Base-by-base conservation (phyloP, 2,888 invertebrate genomes). In the Thelaira solivaga region DNA sequence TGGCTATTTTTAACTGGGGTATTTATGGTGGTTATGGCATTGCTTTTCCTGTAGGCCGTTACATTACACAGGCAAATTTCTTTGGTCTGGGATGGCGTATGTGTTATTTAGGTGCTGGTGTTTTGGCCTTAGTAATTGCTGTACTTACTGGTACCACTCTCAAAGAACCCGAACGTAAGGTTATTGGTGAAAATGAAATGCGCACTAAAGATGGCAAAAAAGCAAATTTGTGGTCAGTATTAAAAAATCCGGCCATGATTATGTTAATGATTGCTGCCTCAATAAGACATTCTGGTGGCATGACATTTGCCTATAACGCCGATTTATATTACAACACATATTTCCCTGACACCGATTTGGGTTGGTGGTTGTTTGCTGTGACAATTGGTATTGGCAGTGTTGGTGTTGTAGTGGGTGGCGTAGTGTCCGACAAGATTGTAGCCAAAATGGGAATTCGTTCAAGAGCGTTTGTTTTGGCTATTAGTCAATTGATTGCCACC, bases 1-100 rank as follows among this genome's bases (percentile, higher is more conserved):
- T 97, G 91, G 96, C 97, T 0, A 93, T 97, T 79, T 97, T 97
- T 90, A 97, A 97, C 89, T 97, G 97, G 97, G 97, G 97, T 10
- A 97, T 97, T 82, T 97, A 97, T 85, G 96, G 97, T 31, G 97
- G 97, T 2, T 97, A 97, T 83, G 97, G 97, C 49, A 93, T 97
- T 80, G 96, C 97, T 0, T 97, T 97, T 86, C 97, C 97, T 0
- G 94, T 97, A 4, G 97, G 97, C 0, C 92, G 96, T 82, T 96
- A 96, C 83, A 91, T 96, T 11, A 95, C 96, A 1, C 90, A 91
- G 26, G 81, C 93, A 43, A 93, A 96, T 83, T 91, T 94, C 74
- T 94, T 93, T 91, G 92, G 93, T 80, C 87, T 95, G 90, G 94
- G 95, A 47, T 96, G 96, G 96, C 91, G 96, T 80, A 90, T 94